Evolutionary conservation across 2,797 vertebrate species (phyloP), one percentile per base, ranked within the genome.

Genomic region (Telmatherina bonti): DNA sequence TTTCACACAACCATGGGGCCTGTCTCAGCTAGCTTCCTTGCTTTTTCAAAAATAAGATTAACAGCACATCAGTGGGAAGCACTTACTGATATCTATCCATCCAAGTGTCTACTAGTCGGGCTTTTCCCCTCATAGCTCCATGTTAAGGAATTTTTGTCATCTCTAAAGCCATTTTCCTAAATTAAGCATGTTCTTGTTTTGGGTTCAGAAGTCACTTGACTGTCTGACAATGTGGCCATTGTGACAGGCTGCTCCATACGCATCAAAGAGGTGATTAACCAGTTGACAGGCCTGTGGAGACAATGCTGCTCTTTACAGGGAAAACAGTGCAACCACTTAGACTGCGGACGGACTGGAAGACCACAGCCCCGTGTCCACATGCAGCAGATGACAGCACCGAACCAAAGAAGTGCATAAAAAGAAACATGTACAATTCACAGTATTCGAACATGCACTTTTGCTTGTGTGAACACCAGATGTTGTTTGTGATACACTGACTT

Each of bases 181-280:
- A 91, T 90, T 92, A 91, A 90, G 81, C 88, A 76, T 87, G 82
- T 88, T 93, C 91, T 93, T 90, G 83, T 88, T 91, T 87, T 62
- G 90, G 89, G 93, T 90, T 94, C 93, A 94, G 90, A 93, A 93
- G 93, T 94, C 90, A 89, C 88, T 92, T 72, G 78, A 84, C 79
- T 70, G 29, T 66, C 73, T 65, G 84, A 95, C 94, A 95, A 95
- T 93, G 93, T 78, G 79, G 12, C 75, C 90, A 91, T 94, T 95
- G 93, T 95, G 87, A 86, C 83, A 69, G 63, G 71, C 88, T 68
- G 91, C 90, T 89, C 76, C 91, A 88, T 87, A 88, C 74, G 92
- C 92, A 95, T 95, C 93, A 94, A 93, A 94, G 93, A 90, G 75
- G 91, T 92, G 92, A 93, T 94, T 94, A 93, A 94, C 92, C 91